phyloP scores from a whole-genome alignment of 2,797 vertebrate species.

The Poecilia gillii region DNA sequence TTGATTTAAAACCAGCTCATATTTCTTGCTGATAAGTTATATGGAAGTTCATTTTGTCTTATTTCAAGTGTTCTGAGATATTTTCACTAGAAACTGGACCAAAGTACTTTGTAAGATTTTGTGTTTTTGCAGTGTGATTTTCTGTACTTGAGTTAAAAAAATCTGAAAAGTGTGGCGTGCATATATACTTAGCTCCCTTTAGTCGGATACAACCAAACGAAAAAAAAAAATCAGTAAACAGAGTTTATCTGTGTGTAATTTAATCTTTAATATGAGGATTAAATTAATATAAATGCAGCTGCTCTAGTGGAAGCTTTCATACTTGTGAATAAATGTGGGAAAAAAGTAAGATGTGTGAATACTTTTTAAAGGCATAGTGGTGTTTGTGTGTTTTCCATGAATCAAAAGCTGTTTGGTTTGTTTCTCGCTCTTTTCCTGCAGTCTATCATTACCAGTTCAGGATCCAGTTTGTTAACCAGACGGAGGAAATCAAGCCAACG shows the following conservation, averaged over 20 bases:
- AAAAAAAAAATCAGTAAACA: background rate
- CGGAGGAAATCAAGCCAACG: conserved; percentile 75
- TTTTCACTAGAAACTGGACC: no score
- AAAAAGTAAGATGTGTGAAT: background rate
- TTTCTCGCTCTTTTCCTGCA: conserved; percentile 53
- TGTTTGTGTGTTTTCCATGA: background rate
- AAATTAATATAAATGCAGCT: background rate
- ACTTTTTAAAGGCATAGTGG: background rate
- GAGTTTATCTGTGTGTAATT: background rate
- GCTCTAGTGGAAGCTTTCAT: background rate
- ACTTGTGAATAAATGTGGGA: background rate
- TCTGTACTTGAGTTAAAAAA: background rate
- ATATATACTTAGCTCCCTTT: background rate
- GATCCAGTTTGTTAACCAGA: conserved; percentile 88
- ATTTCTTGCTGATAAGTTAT: no score
- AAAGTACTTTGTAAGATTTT: no score
- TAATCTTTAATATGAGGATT: background rate
- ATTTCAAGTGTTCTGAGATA: no score
- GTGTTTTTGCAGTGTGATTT: background rate
- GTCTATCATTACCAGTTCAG: conserved; percentile 95
- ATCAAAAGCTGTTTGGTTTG: background rate
- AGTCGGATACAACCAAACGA: background rate
- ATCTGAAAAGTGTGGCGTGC: background rate
- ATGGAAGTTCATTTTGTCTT: no score
- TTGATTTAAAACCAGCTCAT: no score